Conservation (phyloP, 2,888 invertebrate genomes). For the Melinopterus prodromus region DNA sequence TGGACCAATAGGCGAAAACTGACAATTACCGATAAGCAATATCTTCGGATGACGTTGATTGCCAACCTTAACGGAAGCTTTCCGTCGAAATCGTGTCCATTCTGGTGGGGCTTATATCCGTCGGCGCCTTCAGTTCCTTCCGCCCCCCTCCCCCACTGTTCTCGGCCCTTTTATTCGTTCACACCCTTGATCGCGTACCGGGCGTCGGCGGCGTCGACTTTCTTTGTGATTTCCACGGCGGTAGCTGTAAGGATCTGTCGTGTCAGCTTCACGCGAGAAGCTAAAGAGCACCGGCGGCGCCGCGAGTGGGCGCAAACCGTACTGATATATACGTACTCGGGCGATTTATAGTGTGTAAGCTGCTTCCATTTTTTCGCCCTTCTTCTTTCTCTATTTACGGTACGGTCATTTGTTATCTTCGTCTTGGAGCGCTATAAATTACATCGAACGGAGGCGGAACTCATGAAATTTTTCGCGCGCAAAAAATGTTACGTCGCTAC, state of each 20-base stretch:
- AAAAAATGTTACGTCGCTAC: background rate
- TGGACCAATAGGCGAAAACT: background rate
- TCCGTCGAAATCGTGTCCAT: background rate
- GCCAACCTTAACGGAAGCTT: background rate
- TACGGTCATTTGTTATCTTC: slow-evolving; percentile 4
- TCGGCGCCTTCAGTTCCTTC: background rate
- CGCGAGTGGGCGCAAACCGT: background rate
- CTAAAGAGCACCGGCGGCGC: background rate
- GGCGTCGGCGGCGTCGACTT: background rate
- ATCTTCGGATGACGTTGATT: background rate
- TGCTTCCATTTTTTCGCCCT: background rate
- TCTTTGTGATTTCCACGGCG: background rate
- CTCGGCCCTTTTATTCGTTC: background rate
- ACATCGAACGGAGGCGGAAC: background rate
- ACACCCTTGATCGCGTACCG: background rate
- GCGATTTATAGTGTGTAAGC: slow-evolving; percentile 4
- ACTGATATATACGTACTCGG: background rate
- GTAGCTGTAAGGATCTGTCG: background rate
- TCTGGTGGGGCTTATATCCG: background rate
- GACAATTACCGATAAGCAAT: slow-evolving; percentile 4
- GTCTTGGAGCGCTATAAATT: background rate
- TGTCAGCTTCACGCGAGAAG: slow-evolving; percentile 4
- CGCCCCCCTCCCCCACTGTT: background rate
- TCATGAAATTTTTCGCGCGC: slow-evolving; percentile 1
- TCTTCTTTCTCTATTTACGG: background rate